These are phyloP conservation scores for Galerucella calmariensis DNA, from an alignment of 2,888 invertebrate genomes.

Conservation along the genomic window DNA sequence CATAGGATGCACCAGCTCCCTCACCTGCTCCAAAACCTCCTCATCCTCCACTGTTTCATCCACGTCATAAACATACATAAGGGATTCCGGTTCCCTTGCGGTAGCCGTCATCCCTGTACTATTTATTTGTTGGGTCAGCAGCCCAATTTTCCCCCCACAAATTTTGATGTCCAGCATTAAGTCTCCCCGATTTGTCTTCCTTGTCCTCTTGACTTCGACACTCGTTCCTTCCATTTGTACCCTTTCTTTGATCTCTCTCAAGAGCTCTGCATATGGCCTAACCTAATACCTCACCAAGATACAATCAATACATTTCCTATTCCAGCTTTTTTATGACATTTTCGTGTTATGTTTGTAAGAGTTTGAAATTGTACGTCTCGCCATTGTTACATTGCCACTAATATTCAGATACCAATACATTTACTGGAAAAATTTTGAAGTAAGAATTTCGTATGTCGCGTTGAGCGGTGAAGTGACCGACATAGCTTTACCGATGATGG, in stretches of 20 bases:
- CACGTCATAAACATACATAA: background rate
- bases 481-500: too few relatives aligned
- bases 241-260: constrained; percentile 20
- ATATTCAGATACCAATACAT: too few relatives aligned
- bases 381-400: too few relatives aligned
- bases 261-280: constrained; percentile 22
- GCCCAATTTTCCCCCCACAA: background rate
- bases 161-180: background rate
- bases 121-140: background rate
- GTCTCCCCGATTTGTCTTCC: constrained; percentile 6
- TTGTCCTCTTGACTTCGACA: constrained; percentile 16
- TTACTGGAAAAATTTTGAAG: too few relatives aligned
- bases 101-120: background rate
- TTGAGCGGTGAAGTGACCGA: too few relatives aligned
- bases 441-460: too few relatives aligned
- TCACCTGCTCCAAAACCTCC: constrained; percentile 5
- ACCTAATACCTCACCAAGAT: too few relatives aligned
- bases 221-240: constrained; percentile 15
- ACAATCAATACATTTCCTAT: too few relatives aligned
- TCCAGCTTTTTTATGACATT: too few relatives aligned
- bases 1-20: background rate
- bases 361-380: too few relatives aligned
- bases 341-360: too few relatives aligned
- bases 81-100: background rate
- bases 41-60: constrained; percentile 1